These are phyloP conservation scores for Percopsis transmontana DNA, from an alignment of 2,113 vertebrate species.

Conservation along the genomic window DNA sequence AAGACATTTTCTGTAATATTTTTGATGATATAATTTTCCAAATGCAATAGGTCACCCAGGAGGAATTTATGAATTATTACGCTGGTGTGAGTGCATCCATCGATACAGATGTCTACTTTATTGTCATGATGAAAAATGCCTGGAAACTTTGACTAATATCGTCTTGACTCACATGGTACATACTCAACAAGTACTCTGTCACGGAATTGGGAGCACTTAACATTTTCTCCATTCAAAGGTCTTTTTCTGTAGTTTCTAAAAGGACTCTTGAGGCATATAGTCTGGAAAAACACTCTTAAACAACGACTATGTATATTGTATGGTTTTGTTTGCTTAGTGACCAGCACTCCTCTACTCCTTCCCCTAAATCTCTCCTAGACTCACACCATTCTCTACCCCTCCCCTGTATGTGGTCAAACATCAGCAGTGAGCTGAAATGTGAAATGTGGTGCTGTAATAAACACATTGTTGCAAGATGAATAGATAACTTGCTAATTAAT, in stretches of 20 bases:
- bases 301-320: too few relatives aligned
- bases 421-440: background rate
- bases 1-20: background rate
- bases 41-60: conserved; percentile 84
- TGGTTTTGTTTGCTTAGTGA: too few relatives aligned
- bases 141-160: conserved; percentile 90
- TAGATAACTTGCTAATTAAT: background rate
- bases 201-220: too few relatives aligned
- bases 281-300: too few relatives aligned
- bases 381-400: too few relatives aligned
- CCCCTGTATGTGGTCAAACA: background rate
- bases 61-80: conserved; percentile 95
- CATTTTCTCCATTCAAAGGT: too few relatives aligned
- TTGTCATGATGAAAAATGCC: conserved; percentile 92
- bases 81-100: conserved; percentile 93
- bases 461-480: background rate
- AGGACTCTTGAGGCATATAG: too few relatives aligned
- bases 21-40: conserved; percentile 38
- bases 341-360: too few relatives aligned
- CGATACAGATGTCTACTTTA: conserved; percentile 91
- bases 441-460: background rate
- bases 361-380: too few relatives aligned
- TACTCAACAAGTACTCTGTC: too few relatives aligned
- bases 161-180: too few relatives aligned
- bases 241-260: too few relatives aligned